Percentiles rank a stretch among this genome's conserved stretches.
Conservation (phyloP, 2,888 invertebrate genomes). For the Drosophila algonquin region DNA sequence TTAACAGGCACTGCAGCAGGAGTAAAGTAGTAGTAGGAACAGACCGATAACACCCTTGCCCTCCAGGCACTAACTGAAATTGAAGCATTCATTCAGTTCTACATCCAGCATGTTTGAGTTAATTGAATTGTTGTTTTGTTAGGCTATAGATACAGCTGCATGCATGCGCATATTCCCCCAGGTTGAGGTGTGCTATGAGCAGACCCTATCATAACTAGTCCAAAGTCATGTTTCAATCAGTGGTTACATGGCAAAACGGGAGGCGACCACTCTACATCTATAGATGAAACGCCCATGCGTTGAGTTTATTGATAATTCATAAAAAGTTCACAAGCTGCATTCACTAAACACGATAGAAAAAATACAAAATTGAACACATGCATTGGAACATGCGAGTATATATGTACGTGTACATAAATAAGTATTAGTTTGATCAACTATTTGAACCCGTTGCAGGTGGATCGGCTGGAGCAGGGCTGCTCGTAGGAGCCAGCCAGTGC, state of each 20-base stretch:
- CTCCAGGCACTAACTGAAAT: slow-evolving; percentile 11
- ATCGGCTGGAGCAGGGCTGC: slow-evolving; percentile 40
- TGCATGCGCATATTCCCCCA: slow-evolving; percentile 32
- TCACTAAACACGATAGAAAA: slow-evolving; percentile 14
- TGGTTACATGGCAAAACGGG: background rate
- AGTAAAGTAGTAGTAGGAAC: background rate
- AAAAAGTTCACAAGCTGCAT: slow-evolving; percentile 1
- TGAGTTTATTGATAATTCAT: slow-evolving; percentile 1
- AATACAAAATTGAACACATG: slow-evolving; percentile 14
- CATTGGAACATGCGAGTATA: slow-evolving; percentile 10
- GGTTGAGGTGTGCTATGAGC: slow-evolving; percentile 17
- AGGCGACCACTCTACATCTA: background rate
- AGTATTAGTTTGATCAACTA: background rate
- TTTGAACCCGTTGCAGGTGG: slow-evolving; percentile 6
- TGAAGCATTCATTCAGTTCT: slow-evolving; percentile 27
- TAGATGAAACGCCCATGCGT: slow-evolving; percentile 16
- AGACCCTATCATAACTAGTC: slow-evolving; percentile 1
- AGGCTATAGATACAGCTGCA: slow-evolving; percentile 12
- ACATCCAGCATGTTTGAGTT: slow-evolving; percentile 46
- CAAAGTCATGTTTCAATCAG: slow-evolving; percentile 16
- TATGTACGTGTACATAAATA: background rate
- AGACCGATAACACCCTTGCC: background rate
- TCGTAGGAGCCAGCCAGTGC: slow-evolving; percentile 6
- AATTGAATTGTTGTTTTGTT: slow-evolving; percentile 59
- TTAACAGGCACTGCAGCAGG: too few species aligned